phyloP scores from a whole-genome alignment of 2,888 invertebrate genomes.

The Drosophila fulvimacula region DNA sequence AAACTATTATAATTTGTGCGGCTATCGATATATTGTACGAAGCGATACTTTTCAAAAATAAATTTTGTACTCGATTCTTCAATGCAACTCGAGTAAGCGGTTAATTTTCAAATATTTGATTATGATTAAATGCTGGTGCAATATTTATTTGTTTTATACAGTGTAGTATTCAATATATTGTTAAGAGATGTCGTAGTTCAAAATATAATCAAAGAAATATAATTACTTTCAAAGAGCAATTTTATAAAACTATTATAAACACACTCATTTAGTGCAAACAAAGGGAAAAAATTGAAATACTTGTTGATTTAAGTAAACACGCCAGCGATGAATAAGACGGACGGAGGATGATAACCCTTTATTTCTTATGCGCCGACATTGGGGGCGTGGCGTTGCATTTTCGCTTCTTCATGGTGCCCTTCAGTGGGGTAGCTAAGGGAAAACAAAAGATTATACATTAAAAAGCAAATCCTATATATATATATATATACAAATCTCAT shows the following conservation, averaged over 20 bases:
- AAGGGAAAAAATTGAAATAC: slow-evolving; percentile 60
- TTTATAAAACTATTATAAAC: slow-evolving; percentile 32
- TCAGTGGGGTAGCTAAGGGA: slow-evolving; percentile 81
- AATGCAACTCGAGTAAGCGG: neutral
- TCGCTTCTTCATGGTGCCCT: slow-evolving; percentile 83
- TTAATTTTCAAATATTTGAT: slow-evolving; percentile 9
- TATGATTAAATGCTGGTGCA: slow-evolving; percentile 1
- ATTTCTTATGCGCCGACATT: slow-evolving; percentile 77
- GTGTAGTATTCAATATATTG: slow-evolving; percentile 19
- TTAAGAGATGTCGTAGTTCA: slow-evolving; percentile 25
- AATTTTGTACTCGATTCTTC: neutral
- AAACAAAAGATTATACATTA: neutral
- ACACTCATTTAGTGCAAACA: slow-evolving; percentile 38
- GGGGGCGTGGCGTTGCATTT: slow-evolving; percentile 83
- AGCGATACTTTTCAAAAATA: neutral
- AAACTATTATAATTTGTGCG: neutral
- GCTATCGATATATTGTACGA: neutral
- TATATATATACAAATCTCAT: neutral
- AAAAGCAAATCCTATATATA: neutral
- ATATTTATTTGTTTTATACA: slow-evolving; percentile 28
- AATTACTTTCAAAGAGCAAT: slow-evolving; percentile 21
- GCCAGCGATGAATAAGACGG: slow-evolving; percentile 45
- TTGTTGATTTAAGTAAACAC: slow-evolving; percentile 65
- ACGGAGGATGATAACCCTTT: slow-evolving; percentile 19
- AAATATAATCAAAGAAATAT: slow-evolving; percentile 21